A percentile compares a stretch with the other conserved stretches of the same genome.
Evolutionary conservation across 2,113 vertebrate genomes (phyloP).

Genomic region (Mastomys coucha): DNA sequence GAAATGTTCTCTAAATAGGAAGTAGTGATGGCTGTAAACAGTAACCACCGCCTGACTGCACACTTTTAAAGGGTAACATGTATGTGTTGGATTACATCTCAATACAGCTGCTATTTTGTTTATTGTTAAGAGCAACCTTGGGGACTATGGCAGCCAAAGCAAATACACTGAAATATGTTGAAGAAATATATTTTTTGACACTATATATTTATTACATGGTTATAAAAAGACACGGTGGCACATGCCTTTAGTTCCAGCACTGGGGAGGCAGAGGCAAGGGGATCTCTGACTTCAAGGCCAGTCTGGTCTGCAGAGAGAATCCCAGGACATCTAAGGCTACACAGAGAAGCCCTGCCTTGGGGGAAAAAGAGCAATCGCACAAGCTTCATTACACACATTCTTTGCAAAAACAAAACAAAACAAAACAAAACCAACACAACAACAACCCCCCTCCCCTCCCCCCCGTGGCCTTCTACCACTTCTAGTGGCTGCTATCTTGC

Average conservation of each 20-base stretch:
- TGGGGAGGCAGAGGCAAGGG: background rate
- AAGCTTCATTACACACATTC: background rate
- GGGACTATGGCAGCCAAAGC: conserved; percentile 38
- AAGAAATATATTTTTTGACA: conserved; percentile 28
- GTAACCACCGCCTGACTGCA: background rate
- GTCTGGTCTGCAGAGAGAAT: background rate
- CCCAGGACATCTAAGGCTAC: background rate
- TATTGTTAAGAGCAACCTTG: background rate
- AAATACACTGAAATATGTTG: conserved; percentile 40
- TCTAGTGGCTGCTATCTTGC: conserved; percentile 28
- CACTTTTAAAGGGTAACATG: conserved; percentile 21
- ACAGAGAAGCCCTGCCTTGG: background rate
- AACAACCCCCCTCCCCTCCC: too few relatives aligned
- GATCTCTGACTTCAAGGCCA: background rate
- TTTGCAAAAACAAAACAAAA: background rate
- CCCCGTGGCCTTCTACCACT: background rate
- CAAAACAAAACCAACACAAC: too few relatives aligned
- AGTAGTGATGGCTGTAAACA: background rate
- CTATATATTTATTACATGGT: conserved; percentile 1
- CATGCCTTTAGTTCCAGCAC: background rate
- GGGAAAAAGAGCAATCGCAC: background rate
- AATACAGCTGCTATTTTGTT: background rate
- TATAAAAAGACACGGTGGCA: background rate
- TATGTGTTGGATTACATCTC: conserved; percentile 25
- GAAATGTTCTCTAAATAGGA: conserved; percentile 48